Evolutionary conservation across 2,113 vertebrate genomes (phyloP).

Genomic region (Protobothrops mucrosquamatus): DNA sequence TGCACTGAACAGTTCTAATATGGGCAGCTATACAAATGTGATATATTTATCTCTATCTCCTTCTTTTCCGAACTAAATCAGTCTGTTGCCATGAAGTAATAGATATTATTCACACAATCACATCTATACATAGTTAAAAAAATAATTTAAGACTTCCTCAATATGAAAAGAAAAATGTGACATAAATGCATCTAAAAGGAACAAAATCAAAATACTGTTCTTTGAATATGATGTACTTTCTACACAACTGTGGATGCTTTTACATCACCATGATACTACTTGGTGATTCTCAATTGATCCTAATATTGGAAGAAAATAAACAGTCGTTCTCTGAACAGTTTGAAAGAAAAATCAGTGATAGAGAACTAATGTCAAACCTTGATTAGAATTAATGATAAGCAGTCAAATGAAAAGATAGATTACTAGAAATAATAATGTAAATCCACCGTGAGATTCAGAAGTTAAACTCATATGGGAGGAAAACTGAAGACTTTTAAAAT

Average conservation of each 20-base stretch:
- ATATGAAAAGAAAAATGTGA: not conserved
- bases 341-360: not conserved
- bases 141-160: not conserved
- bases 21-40: not conserved
- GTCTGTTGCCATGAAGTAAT: not conserved
- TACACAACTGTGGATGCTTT: not conserved
- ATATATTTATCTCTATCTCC: not conserved
- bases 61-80: not conserved
- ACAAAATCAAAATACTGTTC: not conserved
- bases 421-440: not conserved
- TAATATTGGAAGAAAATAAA: not conserved
- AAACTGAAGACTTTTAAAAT: not conserved
- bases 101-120: not conserved
- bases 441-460: not conserved
- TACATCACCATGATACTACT: not conserved
- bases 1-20: not conserved
- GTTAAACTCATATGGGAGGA: not conserved
- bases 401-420: not conserved
- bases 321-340: not conserved
- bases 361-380: not conserved
- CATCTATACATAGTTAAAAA: not conserved
- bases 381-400: not conserved
- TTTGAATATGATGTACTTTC: not conserved
- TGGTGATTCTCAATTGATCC: not conserved
- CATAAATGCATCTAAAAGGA: not conserved